phyloP scores from a whole-genome alignment of 2,888 invertebrate species.

The Subacronicta megacephala region DNA sequence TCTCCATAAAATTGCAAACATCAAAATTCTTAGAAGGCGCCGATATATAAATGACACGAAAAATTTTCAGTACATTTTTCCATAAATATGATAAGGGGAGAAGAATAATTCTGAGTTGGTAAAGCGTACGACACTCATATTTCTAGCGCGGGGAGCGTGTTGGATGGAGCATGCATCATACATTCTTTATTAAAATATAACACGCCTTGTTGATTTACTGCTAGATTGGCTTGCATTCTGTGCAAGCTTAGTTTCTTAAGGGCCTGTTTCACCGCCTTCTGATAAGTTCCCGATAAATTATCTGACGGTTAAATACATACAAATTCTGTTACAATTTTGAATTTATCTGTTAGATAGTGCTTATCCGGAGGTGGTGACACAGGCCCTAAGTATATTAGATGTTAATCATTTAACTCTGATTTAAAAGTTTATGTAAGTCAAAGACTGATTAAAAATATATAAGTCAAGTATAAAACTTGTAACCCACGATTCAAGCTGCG shows the following conservation, averaged over 20 bases:
- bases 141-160: constrained; percentile 49
- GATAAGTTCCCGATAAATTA: too few relatives aligned
- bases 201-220: constrained; percentile 21
- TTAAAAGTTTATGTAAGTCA: too few relatives aligned
- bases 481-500: too few relatives aligned
- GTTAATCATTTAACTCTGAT: too few relatives aligned
- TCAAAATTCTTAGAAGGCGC: constrained; percentile 59
- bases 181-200: constrained; percentile 37
- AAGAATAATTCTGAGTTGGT: constrained; percentile 48
- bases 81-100: constrained; percentile 62
- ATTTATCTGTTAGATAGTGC: too few relatives aligned
- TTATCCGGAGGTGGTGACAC: too few relatives aligned
- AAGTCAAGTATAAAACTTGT: too few relatives aligned
- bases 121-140: constrained; percentile 60
- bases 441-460: too few relatives aligned
- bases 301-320: too few relatives aligned
- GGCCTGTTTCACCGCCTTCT: too few relatives aligned
- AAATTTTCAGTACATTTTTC: constrained; percentile 65
- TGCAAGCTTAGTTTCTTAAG: constrained; percentile 20
- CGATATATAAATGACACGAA: constrained; percentile 55
- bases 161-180: constrained; percentile 38
- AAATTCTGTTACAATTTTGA: too few relatives aligned
- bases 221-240: constrained; percentile 16
- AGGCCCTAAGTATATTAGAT: too few relatives aligned
- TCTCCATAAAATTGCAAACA: constrained; percentile 46